Percentiles rank a stretch among this genome's conserved stretches.
phyloP scores from a whole-genome alignment of 2,113 vertebrate species.

The Paracanthobrama guichenoti region DNA sequence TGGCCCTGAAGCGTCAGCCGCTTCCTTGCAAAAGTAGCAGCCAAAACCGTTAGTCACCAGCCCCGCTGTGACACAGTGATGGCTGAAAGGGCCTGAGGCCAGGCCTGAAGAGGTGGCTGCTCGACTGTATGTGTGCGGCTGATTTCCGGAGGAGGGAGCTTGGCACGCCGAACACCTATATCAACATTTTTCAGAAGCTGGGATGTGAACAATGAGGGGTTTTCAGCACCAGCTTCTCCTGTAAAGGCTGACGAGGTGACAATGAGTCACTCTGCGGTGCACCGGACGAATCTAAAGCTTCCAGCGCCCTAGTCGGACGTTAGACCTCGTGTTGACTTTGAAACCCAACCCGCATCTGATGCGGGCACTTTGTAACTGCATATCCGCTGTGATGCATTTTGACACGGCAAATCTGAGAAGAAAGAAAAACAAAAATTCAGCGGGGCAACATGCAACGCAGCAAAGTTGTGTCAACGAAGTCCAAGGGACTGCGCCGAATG shows the following conservation, averaged over 20 bases:
- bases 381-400: conserved; percentile 35
- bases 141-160: conserved; percentile 34
- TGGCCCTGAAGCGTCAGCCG: conserved; percentile 46
- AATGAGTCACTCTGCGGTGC: not conserved
- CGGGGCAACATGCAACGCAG: not conserved
- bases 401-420: conserved; percentile 26
- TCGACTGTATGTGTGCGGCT: conserved; percentile 32
- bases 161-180: conserved; percentile 10
- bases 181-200: conserved; percentile 17
- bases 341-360: conserved; percentile 41
- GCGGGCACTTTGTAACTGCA: conserved; percentile 21
- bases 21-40: conserved; percentile 43
- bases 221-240: not conserved
- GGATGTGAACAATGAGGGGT: conserved; percentile 3
- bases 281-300: conserved; percentile 2
- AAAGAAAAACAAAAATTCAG: conserved; percentile 48
- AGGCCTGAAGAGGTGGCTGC: conserved; percentile 44
- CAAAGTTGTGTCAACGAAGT: conserved; percentile 58
- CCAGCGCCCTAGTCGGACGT: conserved; percentile 21
- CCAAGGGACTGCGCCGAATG: conserved; percentile 60
- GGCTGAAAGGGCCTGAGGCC: conserved; percentile 44
- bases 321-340: conserved; percentile 26
- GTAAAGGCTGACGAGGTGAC: not conserved
- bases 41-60: conserved; percentile 53
- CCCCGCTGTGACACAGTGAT: conserved; percentile 40